Conservation (phyloP, 1,140 invertebrate species). For the Calycopis cecrops region DNA sequence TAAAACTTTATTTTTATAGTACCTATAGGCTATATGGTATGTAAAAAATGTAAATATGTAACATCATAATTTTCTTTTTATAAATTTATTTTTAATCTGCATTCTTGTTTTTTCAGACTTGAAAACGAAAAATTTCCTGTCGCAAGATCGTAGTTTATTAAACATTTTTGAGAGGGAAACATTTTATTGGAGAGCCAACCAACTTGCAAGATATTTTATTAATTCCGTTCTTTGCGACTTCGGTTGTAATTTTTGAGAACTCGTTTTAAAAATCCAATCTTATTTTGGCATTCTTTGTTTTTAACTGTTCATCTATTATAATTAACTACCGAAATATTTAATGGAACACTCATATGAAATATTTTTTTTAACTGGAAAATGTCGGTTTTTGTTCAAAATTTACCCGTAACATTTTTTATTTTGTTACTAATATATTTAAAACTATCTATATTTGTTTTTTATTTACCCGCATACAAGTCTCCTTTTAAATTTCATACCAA, state of each 20-base stretch:
- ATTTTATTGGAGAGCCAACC: conserved; percentile 33
- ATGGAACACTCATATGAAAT: no score
- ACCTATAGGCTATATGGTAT: no score
- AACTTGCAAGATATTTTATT: conserved; percentile 32
- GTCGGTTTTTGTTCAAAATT: no score
- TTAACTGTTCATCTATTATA: not conserved
- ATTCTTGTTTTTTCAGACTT: conserved; percentile 33
- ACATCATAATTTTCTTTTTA: not conserved
- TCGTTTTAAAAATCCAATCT: no score
- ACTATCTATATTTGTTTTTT: no score
- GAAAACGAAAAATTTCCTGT: conserved; percentile 37
- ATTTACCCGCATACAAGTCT: no score
- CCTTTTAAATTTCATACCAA: no score
- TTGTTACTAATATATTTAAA: no score
- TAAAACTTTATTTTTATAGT: no score
- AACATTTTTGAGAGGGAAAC: conserved; percentile 51
- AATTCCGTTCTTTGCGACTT: conserved; percentile 45
- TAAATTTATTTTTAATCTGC: not conserved
- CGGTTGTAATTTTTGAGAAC: conserved; percentile 30
- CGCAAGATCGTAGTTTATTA: conserved; percentile 34
- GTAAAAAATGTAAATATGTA: not conserved
- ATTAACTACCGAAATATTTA: no score
- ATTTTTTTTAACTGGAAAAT: no score
- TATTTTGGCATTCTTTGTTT: not conserved
- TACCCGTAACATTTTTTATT: no score